phyloP scores from a whole-genome alignment of 2,113 vertebrate genomes.

The Hippocampus guttulatus region DNA sequence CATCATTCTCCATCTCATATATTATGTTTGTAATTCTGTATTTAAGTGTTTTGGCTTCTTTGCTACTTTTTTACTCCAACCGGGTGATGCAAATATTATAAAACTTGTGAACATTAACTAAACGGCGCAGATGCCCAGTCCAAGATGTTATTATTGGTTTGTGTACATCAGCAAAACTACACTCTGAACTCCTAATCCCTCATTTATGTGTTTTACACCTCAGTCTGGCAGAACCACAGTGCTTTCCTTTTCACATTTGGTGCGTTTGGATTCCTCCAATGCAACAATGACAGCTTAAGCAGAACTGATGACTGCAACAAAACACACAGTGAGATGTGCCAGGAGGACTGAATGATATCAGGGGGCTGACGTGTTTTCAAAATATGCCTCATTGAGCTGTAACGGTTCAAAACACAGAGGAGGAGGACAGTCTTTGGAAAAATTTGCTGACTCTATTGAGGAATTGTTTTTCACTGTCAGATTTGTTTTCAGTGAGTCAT shows the following conservation, averaged over 20 bases:
- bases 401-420: slow-evolving; percentile 44
- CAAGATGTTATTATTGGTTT: slow-evolving; percentile 14
- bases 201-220: slow-evolving; percentile 9
- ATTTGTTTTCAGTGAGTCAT: slow-evolving; percentile 43
- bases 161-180: slow-evolving; percentile 14
- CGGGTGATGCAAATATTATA: no score
- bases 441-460: slow-evolving; percentile 59
- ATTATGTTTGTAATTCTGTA: no score
- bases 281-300: slow-evolving; percentile 53
- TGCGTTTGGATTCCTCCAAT: slow-evolving; percentile 48
- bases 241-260: slow-evolving; percentile 48
- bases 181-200: slow-evolving; percentile 37
- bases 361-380: slow-evolving; percentile 51
- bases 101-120: not conserved
- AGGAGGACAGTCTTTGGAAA: slow-evolving; percentile 52
- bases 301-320: slow-evolving; percentile 59
- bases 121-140: slow-evolving; percentile 2
- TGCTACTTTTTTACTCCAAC: no score
- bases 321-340: slow-evolving; percentile 47
- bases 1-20: no score
- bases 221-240: slow-evolving; percentile 19
- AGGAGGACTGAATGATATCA: slow-evolving; percentile 51
- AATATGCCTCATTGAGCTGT: slow-evolving; percentile 49
- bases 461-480: slow-evolving; percentile 47
- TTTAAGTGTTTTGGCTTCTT: no score